phyloP scores from a whole-genome alignment of 2,113 vertebrate species.

The Vidua chalybeata region DNA sequence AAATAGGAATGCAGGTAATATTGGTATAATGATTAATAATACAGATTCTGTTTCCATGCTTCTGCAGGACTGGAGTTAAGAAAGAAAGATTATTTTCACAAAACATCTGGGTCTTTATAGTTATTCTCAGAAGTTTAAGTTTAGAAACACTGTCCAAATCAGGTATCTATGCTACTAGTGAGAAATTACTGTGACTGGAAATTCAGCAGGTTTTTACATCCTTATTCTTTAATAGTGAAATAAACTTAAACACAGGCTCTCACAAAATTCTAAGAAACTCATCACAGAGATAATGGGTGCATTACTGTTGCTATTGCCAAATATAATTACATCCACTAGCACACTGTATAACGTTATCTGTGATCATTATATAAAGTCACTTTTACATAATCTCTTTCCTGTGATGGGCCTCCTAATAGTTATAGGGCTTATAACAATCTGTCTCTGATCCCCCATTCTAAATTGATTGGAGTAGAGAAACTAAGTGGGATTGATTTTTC shows the following conservation, averaged over 20 bases:
- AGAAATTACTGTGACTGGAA: not conserved
- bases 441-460: not conserved
- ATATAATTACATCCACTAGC: conserved; percentile 4
- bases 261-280: conserved; percentile 1
- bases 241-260: not conserved
- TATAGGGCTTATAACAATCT: not conserved
- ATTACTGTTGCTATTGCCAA: conserved; percentile 19
- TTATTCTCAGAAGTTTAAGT: not conserved
- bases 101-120: not conserved
- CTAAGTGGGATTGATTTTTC: conserved; percentile 4
- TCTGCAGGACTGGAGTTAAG: not conserved
- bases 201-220: not conserved
- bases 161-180: not conserved
- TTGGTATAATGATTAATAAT: not conserved
- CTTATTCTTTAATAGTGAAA: not conserved
- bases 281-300: not conserved
- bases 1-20: not conserved
- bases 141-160: not conserved
- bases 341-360: not conserved
- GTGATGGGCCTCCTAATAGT: conserved; percentile 18
- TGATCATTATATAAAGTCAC: conserved; percentile 25
- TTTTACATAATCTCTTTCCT: conserved; percentile 22
- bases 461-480: not conserved
- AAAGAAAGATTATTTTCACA: not conserved
- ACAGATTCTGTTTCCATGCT: not conserved